Percentiles rank a stretch among this genome's conserved stretches.
Conservation (phyloP, 1,140 invertebrate species). For the Drosophila sechellia region DNA sequence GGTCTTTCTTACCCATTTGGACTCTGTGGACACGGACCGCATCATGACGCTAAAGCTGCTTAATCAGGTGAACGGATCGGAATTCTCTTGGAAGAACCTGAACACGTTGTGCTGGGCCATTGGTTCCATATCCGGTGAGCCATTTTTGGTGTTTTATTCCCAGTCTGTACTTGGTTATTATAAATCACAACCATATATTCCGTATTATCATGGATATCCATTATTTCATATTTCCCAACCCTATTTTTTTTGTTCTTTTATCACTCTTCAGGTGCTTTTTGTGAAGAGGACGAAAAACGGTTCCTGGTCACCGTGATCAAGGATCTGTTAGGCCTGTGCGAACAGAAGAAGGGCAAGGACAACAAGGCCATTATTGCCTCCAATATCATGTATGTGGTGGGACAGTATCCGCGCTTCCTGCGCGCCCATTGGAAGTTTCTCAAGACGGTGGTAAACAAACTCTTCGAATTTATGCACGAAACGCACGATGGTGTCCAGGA, state of each 20-base stretch:
- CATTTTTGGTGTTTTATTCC: background rate
- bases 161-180: background rate
- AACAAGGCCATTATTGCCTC: conserved; percentile 99
- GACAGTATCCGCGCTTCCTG: conserved; percentile 99
- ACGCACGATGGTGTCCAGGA: conserved; percentile 99
- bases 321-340: conserved; percentile 98
- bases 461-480: conserved; percentile 99
- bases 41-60: conserved; percentile 99
- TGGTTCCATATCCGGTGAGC: conserved; percentile 97
- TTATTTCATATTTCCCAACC: too few relatives aligned
- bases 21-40: conserved; percentile 98
- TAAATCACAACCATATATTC: background rate
- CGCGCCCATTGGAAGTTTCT: conserved; percentile 99
- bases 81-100: conserved; percentile 99
- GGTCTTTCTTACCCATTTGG: conserved; percentile 99
- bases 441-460: conserved; percentile 99
- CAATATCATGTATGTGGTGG: conserved; percentile 99
- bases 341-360: conserved; percentile 99
- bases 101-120: conserved; percentile 99
- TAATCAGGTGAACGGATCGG: conserved; percentile 99
- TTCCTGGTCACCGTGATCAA: conserved; percentile 99
- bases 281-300: conserved; percentile 99
- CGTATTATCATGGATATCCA: background rate
- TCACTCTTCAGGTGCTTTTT: conserved; percentile 71
- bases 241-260: background rate